Evolutionary conservation across 1,140 invertebrate genomes (phyloP).

Genomic region (Drosophila trapezifrons): DNA sequence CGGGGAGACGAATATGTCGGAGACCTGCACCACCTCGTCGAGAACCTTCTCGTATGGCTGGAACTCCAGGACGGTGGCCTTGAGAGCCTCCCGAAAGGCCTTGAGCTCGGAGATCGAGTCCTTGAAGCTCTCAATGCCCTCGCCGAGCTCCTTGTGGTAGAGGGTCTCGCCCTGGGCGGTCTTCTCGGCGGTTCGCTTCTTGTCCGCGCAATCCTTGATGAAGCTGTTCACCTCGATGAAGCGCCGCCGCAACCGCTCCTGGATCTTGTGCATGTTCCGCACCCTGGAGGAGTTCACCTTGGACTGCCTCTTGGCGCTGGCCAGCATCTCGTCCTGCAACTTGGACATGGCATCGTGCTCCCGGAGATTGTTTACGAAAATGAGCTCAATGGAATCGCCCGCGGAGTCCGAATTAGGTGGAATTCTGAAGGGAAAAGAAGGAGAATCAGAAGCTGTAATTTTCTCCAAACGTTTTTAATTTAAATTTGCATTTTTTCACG

Average conservation of each 20-base stretch:
- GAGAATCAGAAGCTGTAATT: too few species aligned
- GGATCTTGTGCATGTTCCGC: slow-evolving; percentile 67
- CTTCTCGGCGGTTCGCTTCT: slow-evolving; percentile 68
- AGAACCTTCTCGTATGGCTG: slow-evolving; percentile 77
- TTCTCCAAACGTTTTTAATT: too few species aligned
- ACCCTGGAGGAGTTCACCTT: slow-evolving; percentile 62
- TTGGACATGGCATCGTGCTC: slow-evolving; percentile 69
- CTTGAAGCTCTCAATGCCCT: slow-evolving; percentile 61
- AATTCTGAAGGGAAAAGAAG: slow-evolving; percentile 46
- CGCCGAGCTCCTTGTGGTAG: slow-evolving; percentile 62
- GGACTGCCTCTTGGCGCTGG: slow-evolving; percentile 56
- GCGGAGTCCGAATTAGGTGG: slow-evolving; percentile 68
- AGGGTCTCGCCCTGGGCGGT: slow-evolving; percentile 45
- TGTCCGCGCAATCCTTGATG: slow-evolving; percentile 78
- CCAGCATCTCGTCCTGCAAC: slow-evolving; percentile 73
- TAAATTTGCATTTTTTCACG: background rate
- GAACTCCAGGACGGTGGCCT: slow-evolving; percentile 71
- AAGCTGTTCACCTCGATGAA: slow-evolving; percentile 82
- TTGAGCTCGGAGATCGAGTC: slow-evolving; percentile 64
- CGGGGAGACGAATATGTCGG: slow-evolving; percentile 64
- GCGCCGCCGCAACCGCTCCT: slow-evolving; percentile 67
- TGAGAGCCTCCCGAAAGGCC: slow-evolving; percentile 68
- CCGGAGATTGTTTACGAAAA: slow-evolving; percentile 74
- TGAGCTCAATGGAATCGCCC: slow-evolving; percentile 73
- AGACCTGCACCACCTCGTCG: slow-evolving; percentile 71